Evolutionary conservation across 2,888 invertebrate genomes (phyloP).

Genomic region (Stramonita haemastoma): DNA sequence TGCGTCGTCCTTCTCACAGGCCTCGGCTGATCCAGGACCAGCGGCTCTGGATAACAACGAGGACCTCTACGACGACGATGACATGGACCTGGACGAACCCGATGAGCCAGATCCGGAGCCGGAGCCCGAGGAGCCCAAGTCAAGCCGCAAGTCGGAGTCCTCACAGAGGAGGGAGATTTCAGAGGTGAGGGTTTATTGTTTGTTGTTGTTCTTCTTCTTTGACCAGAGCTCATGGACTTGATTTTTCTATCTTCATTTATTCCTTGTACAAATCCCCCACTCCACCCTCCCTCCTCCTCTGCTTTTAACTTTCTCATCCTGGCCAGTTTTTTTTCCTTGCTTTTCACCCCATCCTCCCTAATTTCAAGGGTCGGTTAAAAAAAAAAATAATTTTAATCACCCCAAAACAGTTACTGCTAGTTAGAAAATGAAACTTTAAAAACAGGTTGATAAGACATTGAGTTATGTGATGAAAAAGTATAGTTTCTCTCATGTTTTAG

Average conservation of each 20-base stretch:
- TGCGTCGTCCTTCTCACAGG: too few relatives aligned
- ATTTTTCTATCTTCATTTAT: background rate
- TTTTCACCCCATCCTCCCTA: too few relatives aligned
- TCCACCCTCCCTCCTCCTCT: background rate
- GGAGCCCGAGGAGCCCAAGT: background rate
- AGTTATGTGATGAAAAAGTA: too few relatives aligned
- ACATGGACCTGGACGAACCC: constrained; percentile 22
- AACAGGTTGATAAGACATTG: too few relatives aligned
- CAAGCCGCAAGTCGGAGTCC: background rate
- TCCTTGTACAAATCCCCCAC: too few relatives aligned
- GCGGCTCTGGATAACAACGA: background rate
- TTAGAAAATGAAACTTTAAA: too few relatives aligned
- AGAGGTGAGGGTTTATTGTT: background rate
- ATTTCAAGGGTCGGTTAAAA: too few relatives aligned
- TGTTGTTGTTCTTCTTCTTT: background rate
- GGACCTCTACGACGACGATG: background rate
- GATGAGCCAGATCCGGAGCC: background rate
- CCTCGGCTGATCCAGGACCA: background rate
- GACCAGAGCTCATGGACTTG: background rate
- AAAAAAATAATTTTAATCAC: too few relatives aligned
- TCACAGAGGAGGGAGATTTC: background rate
- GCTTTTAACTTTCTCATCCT: background rate
- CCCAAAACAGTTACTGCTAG: too few relatives aligned
- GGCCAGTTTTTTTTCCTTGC: too few relatives aligned
- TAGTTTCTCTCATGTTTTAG: too few relatives aligned